A percentile compares a stretch with the other conserved stretches of the same genome.
phyloP scores from a whole-genome alignment of 2,113 vertebrate genomes.

The Odontesthes bonariensis region DNA sequence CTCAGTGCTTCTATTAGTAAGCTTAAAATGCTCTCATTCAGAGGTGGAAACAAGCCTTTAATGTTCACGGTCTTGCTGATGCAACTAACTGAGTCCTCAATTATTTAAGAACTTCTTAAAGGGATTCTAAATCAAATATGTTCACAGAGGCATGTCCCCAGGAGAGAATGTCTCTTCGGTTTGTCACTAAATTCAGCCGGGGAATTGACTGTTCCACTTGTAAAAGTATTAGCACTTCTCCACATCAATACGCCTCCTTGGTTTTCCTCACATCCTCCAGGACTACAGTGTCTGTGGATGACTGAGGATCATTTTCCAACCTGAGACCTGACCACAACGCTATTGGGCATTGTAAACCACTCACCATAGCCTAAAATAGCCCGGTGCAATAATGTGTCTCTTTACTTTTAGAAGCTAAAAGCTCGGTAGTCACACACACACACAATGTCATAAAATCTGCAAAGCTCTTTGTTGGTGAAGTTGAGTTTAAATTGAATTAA shows the following conservation, averaged over 20 bases:
- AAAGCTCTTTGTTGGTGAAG: slow-evolving; percentile 57
- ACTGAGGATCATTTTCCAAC: slow-evolving; percentile 77
- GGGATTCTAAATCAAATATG: slow-evolving; percentile 77
- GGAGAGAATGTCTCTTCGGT: slow-evolving; percentile 59
- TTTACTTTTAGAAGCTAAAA: slow-evolving; percentile 63
- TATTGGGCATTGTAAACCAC: slow-evolving; percentile 79
- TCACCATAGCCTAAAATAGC: slow-evolving; percentile 76
- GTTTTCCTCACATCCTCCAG: slow-evolving; percentile 72
- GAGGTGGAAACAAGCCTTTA: slow-evolving; percentile 34
- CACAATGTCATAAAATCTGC: slow-evolving; percentile 66
- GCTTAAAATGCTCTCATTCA: slow-evolving; percentile 48
- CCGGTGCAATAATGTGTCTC: slow-evolving; percentile 69
- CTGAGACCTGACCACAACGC: slow-evolving; percentile 79
- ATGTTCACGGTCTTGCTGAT: slow-evolving; percentile 46
- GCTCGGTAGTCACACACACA: slow-evolving; percentile 47
- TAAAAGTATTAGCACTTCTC: slow-evolving; percentile 75
- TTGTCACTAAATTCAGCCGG: slow-evolving; percentile 72
- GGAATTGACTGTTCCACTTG: slow-evolving; percentile 75
- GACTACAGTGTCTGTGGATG: slow-evolving; percentile 70
- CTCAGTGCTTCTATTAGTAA: slow-evolving; percentile 21
- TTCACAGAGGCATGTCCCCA: slow-evolving; percentile 62
- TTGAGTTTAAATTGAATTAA: slow-evolving; percentile 72
- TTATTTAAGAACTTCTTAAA: slow-evolving; percentile 76
- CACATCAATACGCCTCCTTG: slow-evolving; percentile 72
- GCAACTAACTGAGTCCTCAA: slow-evolving; percentile 65